Base-by-base conservation (phyloP, 1,140 invertebrate genomes). In the Homarus americanus region DNA sequence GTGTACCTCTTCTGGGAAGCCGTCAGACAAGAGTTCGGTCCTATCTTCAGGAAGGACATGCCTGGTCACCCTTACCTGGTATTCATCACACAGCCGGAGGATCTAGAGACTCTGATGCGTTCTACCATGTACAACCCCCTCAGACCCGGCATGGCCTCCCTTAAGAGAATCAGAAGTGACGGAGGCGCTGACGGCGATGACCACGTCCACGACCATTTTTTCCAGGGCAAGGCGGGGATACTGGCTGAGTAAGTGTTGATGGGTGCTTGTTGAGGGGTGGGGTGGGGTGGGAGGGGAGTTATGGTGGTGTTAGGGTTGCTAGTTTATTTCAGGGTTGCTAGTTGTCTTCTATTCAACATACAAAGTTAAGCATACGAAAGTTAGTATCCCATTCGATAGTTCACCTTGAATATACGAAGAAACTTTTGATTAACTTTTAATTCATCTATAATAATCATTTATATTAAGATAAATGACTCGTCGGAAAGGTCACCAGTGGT, bases 41-140 rank as follows among this genome's bases (percentile, higher is more conserved):
- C 89, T 3, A 91, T 53, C 38, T 91, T 91, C 75, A 82, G 89
- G 20, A 91, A 91, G 41, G 89, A 91, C 89, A 91, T 91, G 89
- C 89, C 89, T 2, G 89, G 89, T 4, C 89, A 91, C 32, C 75
- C 82, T 4, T 72, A 78, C 49, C 73, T 86, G 82, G 83, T 91
- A 4, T 91, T 91, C 83, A 86, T 91, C 58, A 86, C 75, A 9
- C 53, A 79, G 38, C 89, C 89, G 0, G 75, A 72, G 20, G 89
- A 91, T 41, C 12, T 86, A 32, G 49, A 85, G 4, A 58, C 76
- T 1, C 73, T 91, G 73, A 36, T 79, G 24, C 73, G 78, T 0
- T 41, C 89, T 58, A 91, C 89, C 32, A 44, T 85, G 49, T 85
- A 85, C 76, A 73, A 91, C 82, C 89, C 63, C 38, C 24, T 86